phyloP scores from a whole-genome alignment of 2,797 vertebrate species.

The Sebastes umbrosus region DNA sequence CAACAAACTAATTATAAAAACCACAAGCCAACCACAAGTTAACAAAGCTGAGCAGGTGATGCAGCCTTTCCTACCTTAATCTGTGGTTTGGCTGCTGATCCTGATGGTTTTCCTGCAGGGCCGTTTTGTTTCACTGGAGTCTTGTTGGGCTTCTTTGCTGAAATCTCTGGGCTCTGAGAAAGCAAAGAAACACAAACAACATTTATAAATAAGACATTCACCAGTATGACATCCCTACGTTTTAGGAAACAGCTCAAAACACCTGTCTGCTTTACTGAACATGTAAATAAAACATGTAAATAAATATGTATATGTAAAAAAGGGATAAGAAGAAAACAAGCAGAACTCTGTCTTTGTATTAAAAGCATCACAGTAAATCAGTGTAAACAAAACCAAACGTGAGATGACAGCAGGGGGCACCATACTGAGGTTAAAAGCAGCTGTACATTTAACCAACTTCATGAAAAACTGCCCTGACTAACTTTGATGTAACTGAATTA shows the following conservation, averaged over 20 bases:
- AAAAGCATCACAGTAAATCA: not conserved
- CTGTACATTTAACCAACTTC: not conserved
- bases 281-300: not conserved
- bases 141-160: slow-evolving; percentile 75
- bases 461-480: not conserved
- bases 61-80: slow-evolving; percentile 67
- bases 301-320: not conserved
- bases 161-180: slow-evolving; percentile 58
- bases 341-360: not conserved
- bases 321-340: not conserved
- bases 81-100: slow-evolving; percentile 66
- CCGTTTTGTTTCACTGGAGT: slow-evolving; percentile 76
- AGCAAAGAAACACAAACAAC: not conserved
- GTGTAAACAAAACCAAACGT: not conserved
- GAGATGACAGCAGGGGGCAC: not conserved
- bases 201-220: not conserved
- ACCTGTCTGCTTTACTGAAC: not conserved
- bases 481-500: not conserved
- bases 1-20: not conserved
- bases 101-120: slow-evolving; percentile 73
- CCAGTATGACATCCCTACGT: not conserved
- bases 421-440: not conserved
- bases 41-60: not conserved
- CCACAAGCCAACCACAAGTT: not conserved
- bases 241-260: not conserved